A percentile compares a stretch with the other conserved stretches of the same genome.
Evolutionary conservation across 2,797 vertebrate genomes (phyloP).

Genomic region (Myotis daubentonii): DNA sequence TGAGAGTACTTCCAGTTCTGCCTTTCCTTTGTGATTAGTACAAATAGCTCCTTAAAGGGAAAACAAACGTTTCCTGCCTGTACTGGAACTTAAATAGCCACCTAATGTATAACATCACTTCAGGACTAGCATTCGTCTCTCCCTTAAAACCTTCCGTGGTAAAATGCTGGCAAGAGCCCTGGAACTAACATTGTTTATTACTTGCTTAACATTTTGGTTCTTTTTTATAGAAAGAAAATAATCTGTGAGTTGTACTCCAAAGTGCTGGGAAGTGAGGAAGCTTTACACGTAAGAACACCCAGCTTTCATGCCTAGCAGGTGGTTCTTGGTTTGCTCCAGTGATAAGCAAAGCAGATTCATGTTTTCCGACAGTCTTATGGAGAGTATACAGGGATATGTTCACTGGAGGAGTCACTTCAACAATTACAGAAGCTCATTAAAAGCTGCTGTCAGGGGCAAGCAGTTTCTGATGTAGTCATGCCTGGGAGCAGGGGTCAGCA

Average conservation of each 20-base stretch:
- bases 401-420: conserved; percentile 51
- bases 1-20: conserved; percentile 28
- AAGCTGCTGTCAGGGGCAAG: neutral
- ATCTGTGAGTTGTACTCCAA: conserved; percentile 88
- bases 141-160: neutral
- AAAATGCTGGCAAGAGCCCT: neutral
- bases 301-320: conserved; percentile 36
- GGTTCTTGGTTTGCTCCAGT: conserved; percentile 64
- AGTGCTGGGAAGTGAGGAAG: conserved; percentile 86
- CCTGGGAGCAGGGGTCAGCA: neutral
- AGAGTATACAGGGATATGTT: conserved; percentile 49
- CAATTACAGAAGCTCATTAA: conserved; percentile 40
- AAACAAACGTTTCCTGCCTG: neutral
- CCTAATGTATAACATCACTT: neutral
- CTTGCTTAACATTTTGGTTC: conserved; percentile 50
- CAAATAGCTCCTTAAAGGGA: conserved; percentile 11
- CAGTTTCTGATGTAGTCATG: neutral
- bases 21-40: conserved; percentile 23
- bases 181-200: neutral
- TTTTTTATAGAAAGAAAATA: conserved; percentile 83
- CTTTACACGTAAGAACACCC: conserved; percentile 86
- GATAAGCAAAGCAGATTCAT: conserved; percentile 54
- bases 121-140: neutral
- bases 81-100: conserved; percentile 46
- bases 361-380: conserved; percentile 43